Base-by-base conservation (phyloP, 2,797 vertebrate genomes). In the Echeneis naucrates region DNA sequence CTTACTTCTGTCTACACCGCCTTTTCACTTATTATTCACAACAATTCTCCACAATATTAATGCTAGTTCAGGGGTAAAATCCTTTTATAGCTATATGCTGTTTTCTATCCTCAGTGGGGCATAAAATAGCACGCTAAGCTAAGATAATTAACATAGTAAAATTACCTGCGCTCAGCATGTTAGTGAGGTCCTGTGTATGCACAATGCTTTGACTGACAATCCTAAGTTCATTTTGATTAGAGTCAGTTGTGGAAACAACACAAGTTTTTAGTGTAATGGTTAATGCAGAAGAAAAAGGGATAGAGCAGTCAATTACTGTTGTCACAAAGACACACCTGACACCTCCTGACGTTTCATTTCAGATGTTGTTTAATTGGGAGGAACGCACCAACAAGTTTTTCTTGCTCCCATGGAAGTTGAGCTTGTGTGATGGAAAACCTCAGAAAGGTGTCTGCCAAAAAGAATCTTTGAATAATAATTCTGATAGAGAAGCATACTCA, bases 401-500 rank as follows among this genome's bases (percentile, higher is more conserved):
- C 13, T 35, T 9, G 17, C 58, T 47, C 55, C 19, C 37, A 4
- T 27, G 11, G n/a, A 51, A 13, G 60, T 37, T 59, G 12, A 19
- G 53, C 35, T 21, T 27, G 42, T 21, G 17, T 51, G 60, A 44
- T 8, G 40, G 17, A 8, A 44, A 44, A 16, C n/a, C n/a, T n/a
- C n/a, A n/a, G n/a, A 42, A 44, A 48, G 47, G 5, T 11, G 26
- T 0, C 0, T 21, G 3, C 4, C 26, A 52, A 50, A n/a, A 63
- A 35, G 13, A 44, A 44, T 44, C 44, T 65, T 19, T 19, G 2
- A 35, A 56, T 19, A 70, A 32, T 37, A 6, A 58, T 26, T 63
- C 5, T 70, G 23, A 44, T 37, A 8, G 37, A 32, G 45, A 42
- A 17, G 13, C 23, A 13, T 14, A 3, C 12, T 58, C 35, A 54